These are phyloP conservation scores for Callithrix jacchus DNA, from an alignment of 2,113 vertebrate species.

Conservation along the genomic window DNA sequence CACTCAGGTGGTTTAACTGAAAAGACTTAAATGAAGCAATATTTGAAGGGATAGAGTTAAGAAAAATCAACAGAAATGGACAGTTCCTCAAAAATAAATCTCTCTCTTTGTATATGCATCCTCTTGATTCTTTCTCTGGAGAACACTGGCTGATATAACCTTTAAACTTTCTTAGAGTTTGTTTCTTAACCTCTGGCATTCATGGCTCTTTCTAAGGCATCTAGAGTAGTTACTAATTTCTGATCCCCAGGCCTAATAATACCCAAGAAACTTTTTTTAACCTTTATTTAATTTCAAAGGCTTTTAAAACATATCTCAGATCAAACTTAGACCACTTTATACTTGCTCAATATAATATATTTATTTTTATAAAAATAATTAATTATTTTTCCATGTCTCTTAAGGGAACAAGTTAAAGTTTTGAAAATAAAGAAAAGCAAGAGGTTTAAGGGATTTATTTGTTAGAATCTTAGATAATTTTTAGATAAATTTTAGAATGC, in stretches of 20 bases:
- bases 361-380: neutral
- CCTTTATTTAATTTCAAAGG: neutral
- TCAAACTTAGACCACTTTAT: neutral
- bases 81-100: neutral
- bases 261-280: neutral
- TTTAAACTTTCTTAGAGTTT: neutral
- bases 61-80: neutral
- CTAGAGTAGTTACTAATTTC: neutral
- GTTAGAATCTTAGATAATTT: neutral
- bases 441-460: neutral
- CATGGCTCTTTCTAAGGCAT: neutral
- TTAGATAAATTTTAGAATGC: conserved; percentile 14
- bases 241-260: neutral
- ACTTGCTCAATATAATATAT: neutral
- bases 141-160: neutral
- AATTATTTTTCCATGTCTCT: neutral
- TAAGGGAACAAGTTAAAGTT: neutral
- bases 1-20: neutral
- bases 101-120: neutral
- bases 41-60: neutral
- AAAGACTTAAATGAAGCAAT: neutral
- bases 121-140: neutral
- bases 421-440: conserved; percentile 35
- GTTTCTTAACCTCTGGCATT: neutral
- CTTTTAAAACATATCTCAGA: neutral